phyloP scores from a whole-genome alignment of 2,888 invertebrate genomes.

The Chrysodeixis includens region DNA sequence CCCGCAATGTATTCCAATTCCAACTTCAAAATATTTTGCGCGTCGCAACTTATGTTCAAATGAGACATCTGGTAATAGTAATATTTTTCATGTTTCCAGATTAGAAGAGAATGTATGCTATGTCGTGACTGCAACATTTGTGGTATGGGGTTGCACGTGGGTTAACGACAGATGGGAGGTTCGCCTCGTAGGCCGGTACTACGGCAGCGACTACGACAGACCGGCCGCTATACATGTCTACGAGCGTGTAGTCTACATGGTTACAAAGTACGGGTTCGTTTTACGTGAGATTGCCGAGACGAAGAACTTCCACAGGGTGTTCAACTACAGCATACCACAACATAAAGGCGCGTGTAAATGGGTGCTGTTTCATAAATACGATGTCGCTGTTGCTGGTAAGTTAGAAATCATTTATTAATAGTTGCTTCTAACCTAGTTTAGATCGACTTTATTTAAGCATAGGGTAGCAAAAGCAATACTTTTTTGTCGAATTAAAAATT shows the following conservation, averaged over 20 bases:
- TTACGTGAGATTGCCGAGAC: constrained; percentile 21
- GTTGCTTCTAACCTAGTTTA: no score
- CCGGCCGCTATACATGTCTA: constrained; percentile 50
- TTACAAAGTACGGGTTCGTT: constrained; percentile 62
- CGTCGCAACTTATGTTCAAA: no score
- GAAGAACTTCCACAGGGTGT: constrained; percentile 19
- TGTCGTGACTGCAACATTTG: constrained; percentile 40
- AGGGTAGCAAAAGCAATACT: not conserved
- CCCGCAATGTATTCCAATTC: no score
- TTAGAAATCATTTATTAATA: no score
- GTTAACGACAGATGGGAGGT: constrained; percentile 38
- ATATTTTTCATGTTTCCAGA: constrained; percentile 49
- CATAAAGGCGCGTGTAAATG: constrained; percentile 8
- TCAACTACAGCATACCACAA: not conserved
- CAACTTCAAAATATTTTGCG: no score
- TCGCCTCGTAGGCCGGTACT: constrained; percentile 53
- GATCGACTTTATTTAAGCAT: not conserved
- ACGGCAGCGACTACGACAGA: constrained; percentile 46
- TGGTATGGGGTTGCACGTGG: constrained; percentile 47
- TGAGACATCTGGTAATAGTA: not conserved
- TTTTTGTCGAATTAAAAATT: no score
- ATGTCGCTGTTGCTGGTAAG: constrained; percentile 64
- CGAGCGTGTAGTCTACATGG: constrained; percentile 56
- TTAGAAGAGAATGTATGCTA: constrained; percentile 61
- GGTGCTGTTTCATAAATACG: constrained; percentile 59